phyloP scores from a whole-genome alignment of 2,888 invertebrate species.

The Trichopria drosophilae region DNA sequence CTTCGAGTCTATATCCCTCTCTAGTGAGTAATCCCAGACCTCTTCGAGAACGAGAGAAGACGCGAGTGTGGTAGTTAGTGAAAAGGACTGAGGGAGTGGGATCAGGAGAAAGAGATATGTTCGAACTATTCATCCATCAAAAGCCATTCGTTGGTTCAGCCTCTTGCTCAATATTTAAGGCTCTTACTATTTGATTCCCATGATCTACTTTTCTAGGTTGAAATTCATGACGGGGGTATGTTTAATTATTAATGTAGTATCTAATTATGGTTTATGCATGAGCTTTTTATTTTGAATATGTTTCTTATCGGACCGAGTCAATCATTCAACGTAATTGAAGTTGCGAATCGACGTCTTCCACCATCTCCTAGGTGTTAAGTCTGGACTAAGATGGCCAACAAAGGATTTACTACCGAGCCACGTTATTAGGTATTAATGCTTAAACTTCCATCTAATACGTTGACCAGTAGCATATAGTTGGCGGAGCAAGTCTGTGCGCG shows the following conservation, averaged over 20 bases:
- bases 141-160: conserved; percentile 39
- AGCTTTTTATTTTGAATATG: no score
- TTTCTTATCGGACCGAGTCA: no score
- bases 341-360: no score
- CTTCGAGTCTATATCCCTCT: conserved; percentile 55
- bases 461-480: no score
- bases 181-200: no score
- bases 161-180: conserved; percentile 37
- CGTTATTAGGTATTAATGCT: conserved; percentile 59
- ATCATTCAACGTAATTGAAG: no score
- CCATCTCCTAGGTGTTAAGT: conserved; percentile 53
- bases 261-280: no score
- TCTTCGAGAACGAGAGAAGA: conserved; percentile 46
- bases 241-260: no score
- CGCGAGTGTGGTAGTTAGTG: conserved; percentile 33
- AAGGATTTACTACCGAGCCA: conserved; percentile 52
- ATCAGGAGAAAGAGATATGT: conserved; percentile 32
- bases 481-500: no score
- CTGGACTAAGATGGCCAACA: conserved; percentile 52
- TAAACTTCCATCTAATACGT: conserved; percentile 52
- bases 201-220: no score
- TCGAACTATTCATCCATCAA: conserved; percentile 41
- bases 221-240: no score
- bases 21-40: conserved; percentile 55
- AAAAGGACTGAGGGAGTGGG: conserved; percentile 31